Percentiles rank a stretch among this genome's conserved stretches.
Evolutionary conservation across 1,140 invertebrate species (phyloP).

Genomic region (Atta cephalotes): DNA sequence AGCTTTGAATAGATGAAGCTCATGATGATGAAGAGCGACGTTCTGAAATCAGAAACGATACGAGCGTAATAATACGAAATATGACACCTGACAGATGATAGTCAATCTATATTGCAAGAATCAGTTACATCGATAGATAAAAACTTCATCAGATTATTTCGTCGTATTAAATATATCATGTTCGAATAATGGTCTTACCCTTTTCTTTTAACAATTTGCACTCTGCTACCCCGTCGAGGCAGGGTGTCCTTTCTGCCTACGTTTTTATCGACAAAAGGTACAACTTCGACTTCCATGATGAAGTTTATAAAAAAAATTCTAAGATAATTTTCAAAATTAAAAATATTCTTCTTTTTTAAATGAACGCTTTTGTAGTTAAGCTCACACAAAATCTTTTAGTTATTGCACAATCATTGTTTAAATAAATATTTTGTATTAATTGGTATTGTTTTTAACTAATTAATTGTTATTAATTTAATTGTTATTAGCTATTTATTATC

Average conservation of each 20-base stretch:
- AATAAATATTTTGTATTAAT: conserved; percentile 17
- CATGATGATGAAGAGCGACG: conserved; percentile 97
- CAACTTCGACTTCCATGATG: conserved; percentile 81
- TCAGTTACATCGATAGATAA: neutral
- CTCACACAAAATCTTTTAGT: neutral
- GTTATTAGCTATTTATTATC: neutral
- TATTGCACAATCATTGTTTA: neutral
- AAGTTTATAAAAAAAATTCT: conserved; percentile 14
- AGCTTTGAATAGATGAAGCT: conserved; percentile 97
- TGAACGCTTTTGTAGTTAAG: neutral
- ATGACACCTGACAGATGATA: neutral
- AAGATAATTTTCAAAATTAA: neutral
- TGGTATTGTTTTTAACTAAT: conserved; percentile 8
- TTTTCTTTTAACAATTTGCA: conserved; percentile 77
- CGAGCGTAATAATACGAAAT: neutral
- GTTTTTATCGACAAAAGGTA: conserved; percentile 80
- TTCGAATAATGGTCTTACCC: conserved; percentile 75
- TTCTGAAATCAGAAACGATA: conserved; percentile 88
- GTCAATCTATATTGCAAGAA: neutral
- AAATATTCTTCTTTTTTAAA: neutral
- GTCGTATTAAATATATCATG: neutral
- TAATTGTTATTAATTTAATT: neutral
- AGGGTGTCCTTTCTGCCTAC: conserved; percentile 55
- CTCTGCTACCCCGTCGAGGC: conserved; percentile 75
- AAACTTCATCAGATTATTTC: neutral